Evolutionary conservation across 1,140 invertebrate species (phyloP).

Genomic region (Potamilus streckersoni): DNA sequence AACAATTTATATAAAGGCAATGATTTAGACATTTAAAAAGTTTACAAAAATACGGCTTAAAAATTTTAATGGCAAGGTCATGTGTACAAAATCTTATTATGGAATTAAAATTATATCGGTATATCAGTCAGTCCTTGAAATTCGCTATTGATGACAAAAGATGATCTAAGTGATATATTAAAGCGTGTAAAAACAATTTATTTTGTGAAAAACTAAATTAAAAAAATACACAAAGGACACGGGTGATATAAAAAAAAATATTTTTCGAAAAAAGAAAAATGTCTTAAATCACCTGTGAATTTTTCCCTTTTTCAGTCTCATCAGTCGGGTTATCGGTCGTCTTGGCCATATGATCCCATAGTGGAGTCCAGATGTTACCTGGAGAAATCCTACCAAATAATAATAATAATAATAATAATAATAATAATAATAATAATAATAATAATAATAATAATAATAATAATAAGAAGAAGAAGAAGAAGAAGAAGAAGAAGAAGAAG

Average conservation of each 20-base stretch:
- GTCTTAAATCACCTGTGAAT: slow-evolving; percentile 52
- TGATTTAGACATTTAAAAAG: no score
- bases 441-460: no score
- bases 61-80: no score
- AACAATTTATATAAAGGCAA: no score
- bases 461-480: no score
- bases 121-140: background rate
- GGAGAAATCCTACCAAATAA: slow-evolving; percentile 58
- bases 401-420: slow-evolving; percentile 3
- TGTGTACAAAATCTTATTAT: background rate
- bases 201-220: background rate
- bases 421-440: background rate
- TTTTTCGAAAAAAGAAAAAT: background rate
- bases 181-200: background rate
- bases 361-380: slow-evolving; percentile 64
- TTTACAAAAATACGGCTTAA: no score
- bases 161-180: background rate
- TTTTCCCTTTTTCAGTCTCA: slow-evolving; percentile 43
- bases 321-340: slow-evolving; percentile 36
- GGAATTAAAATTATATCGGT: background rate
- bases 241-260: background rate
- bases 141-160: background rate
- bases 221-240: background rate
- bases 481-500: no score
- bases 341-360: slow-evolving; percentile 56